A percentile compares a stretch with the other conserved stretches of the same genome.
These are phyloP conservation scores for Amblyraja radiata DNA, from an alignment of 2,797 vertebrate genomes.

Conservation along the genomic window DNA sequence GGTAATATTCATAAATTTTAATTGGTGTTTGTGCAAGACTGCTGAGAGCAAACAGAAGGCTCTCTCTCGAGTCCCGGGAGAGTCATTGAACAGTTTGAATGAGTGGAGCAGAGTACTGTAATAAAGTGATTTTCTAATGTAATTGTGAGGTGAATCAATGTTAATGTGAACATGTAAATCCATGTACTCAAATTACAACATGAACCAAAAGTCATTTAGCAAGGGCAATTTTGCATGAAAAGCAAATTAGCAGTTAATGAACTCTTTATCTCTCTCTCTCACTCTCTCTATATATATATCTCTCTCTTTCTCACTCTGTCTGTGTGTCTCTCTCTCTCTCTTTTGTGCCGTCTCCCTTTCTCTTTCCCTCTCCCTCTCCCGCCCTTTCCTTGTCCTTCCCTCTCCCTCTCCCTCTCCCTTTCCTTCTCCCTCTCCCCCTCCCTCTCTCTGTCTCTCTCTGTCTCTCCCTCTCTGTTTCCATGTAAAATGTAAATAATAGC, in stretches of 20 bases:
- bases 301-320: too few species aligned
- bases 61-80: background rate
- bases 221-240: background rate
- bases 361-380: too few species aligned
- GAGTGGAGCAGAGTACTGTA: slow-evolving; percentile 16
- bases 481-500: slow-evolving; percentile 7
- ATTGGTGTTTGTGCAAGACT: slow-evolving; percentile 24
- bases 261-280: background rate
- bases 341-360: too few species aligned
- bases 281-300: too few species aligned
- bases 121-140: slow-evolving; percentile 2
- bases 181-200: background rate
- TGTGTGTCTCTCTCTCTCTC: too few species aligned
- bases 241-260: slow-evolving; percentile 11
- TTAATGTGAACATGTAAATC: background rate
- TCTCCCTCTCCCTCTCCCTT: background rate
- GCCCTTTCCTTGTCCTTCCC: too few species aligned
- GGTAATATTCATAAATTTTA: slow-evolving; percentile 32
- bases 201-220: background rate
- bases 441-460: too few species aligned
- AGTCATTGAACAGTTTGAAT: slow-evolving; percentile 22
- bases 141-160: slow-evolving; percentile 23
- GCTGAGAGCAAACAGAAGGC: slow-evolving; percentile 24
- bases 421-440: too few species aligned
- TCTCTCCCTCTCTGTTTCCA: background rate